Conservation (phyloP, 2,113 vertebrate genomes). For the Loxodonta africana region DNA sequence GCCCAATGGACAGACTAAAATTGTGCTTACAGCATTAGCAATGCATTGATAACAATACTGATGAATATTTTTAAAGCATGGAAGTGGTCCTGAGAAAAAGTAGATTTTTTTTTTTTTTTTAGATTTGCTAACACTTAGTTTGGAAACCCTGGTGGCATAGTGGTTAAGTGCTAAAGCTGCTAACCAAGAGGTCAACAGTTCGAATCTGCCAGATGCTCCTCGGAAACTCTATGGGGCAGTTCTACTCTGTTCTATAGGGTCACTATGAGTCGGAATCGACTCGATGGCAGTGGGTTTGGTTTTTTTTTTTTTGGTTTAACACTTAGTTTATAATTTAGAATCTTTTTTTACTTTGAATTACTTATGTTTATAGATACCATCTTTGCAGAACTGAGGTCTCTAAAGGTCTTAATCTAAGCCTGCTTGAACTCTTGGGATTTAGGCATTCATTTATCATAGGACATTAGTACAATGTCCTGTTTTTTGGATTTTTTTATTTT, state of each 20-base stretch:
- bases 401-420: neutral
- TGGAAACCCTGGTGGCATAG: neutral
- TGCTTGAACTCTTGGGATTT: neutral
- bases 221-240: no score
- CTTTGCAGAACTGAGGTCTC: neutral
- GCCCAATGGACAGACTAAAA: neutral
- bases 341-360: conserved; percentile 16
- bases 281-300: no score
- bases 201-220: no score
- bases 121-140: conserved; percentile 31
- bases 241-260: no score
- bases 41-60: conserved; percentile 20
- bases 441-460: neutral
- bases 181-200: no score
- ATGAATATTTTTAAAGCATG: conserved; percentile 8
- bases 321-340: conserved; percentile 3
- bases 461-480: neutral
- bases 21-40: neutral
- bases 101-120: neutral
- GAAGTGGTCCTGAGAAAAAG: neutral
- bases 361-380: neutral
- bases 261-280: no score
- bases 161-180: no score
- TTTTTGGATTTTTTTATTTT: neutral
- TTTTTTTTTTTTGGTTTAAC: neutral